Evolutionary conservation across 2,113 vertebrate species (phyloP).

Genomic region (Sardina pilchardus): DNA sequence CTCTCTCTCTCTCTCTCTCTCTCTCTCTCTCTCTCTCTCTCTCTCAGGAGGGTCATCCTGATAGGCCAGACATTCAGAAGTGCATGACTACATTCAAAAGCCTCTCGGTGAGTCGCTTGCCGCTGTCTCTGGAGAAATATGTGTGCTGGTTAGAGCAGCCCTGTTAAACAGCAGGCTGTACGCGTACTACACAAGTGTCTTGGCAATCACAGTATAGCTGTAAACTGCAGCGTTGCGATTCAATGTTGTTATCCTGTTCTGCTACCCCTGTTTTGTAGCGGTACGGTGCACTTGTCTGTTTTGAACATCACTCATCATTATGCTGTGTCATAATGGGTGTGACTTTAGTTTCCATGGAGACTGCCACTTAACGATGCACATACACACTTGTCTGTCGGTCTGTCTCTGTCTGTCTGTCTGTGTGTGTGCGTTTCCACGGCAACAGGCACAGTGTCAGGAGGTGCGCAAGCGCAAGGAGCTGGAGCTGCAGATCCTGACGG

Average conservation of each 20-base stretch:
- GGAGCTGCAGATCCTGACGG: constrained; percentile 91
- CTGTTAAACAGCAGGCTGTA: too few species aligned
- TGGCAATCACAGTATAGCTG: too few species aligned
- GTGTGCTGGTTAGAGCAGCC: neutral
- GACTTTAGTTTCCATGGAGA: too few species aligned
- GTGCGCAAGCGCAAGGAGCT: constrained; percentile 95
- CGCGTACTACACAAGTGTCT: too few species aligned
- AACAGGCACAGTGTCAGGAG: constrained; percentile 92
- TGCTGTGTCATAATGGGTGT: too few species aligned
- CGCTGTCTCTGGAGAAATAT: neutral
- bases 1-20: neutral
- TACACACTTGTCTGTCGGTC: neutral
- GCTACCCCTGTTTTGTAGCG: too few species aligned
- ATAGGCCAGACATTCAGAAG: constrained; percentile 92
- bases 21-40: constrained; percentile 30
- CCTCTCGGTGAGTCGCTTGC: constrained; percentile 84
- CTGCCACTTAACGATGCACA: neutral
- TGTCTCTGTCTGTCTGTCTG: neutral
- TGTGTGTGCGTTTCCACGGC: constrained; percentile 31
- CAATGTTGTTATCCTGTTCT: too few species aligned
- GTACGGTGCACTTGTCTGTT: too few species aligned
- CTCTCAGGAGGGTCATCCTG: constrained; percentile 87
- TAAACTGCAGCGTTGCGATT: too few species aligned
- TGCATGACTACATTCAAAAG: constrained; percentile 95
- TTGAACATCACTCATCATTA: too few species aligned